Base-by-base conservation (phyloP, 2,888 invertebrate genomes). In the Dorcus parallelipipedus region DNA sequence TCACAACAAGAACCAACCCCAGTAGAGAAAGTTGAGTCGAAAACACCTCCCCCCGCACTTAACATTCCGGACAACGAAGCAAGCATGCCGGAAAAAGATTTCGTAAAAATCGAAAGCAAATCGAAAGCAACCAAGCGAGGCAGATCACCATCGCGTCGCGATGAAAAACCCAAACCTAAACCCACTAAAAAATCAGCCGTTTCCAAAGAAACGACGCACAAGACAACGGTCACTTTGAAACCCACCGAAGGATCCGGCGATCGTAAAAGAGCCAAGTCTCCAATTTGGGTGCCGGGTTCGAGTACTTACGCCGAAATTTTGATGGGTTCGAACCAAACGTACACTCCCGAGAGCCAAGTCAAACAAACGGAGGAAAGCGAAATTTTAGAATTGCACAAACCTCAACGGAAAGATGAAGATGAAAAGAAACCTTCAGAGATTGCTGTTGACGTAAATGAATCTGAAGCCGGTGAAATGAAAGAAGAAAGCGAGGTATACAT, bases 261-360 rank as follows among this genome's bases (percentile, higher is more conserved):
- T n/a, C 81, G 87, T 65, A 87, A 87, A 0, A 40, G 60, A 9
- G 43, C 56, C 45, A 83, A 83, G 45, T 88, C 88, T 74, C 89
- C 90, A 10, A 84, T 88, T 73, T 91, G 90, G 90, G 75, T 81
- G 45, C 88, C 87, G 3, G 90, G 89, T 38, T 86, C 86, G 23
- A 85, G 89, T 49, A 86, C 90, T 49, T 93, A 92, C 76, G 90
- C 93, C 49, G 90, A 91, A 78, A 87, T 93, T 63, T 82, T 92
- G 60, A 84, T 86, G 67, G 90, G 91, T 7, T 47, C 54, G 8
- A 55, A 58, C 9, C 53, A 54, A 47, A 9, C 40, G 23, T 9
- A 14, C 42, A 48, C 56, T 10, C 41, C 51, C 40, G 67, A 71
- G 14, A 63, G 69, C 39, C 68, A 52, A 63, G 64, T 26, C 53